Evolutionary conservation across 2,888 invertebrate genomes (phyloP).

Genomic region (Drosophila villosipedis): DNA sequence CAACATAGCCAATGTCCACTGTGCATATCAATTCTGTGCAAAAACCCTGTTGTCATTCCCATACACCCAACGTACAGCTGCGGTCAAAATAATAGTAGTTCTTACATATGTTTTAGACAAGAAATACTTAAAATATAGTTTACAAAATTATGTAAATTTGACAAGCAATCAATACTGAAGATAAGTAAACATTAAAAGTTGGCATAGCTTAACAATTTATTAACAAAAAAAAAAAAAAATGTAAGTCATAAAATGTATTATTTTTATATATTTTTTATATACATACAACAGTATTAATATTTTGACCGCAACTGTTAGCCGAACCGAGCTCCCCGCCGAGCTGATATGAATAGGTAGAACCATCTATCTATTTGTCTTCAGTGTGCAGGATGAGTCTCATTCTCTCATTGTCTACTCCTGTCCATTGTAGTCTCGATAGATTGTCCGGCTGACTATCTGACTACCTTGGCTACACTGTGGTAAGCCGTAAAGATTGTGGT

Average conservation of each 20-base stretch:
- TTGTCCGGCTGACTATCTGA: constrained; percentile 14
- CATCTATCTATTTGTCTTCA: constrained; percentile 60
- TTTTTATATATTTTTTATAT: background rate
- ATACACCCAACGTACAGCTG: background rate
- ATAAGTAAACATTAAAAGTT: background rate
- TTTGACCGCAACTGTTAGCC: background rate
- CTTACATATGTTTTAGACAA: background rate
- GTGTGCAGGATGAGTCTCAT: constrained; percentile 15
- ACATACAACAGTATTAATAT: background rate
- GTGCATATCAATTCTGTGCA: constrained; percentile 12
- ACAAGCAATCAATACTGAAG: background rate
- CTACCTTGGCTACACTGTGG: constrained; percentile 51
- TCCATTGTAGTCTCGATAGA: constrained; percentile 60
- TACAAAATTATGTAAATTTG: background rate
- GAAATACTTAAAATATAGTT: background rate
- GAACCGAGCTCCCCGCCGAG: background rate
- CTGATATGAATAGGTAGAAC: constrained; percentile 48
- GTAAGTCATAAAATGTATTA: accelerated
- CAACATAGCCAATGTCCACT: constrained; percentile 11
- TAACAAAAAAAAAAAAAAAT: background rate
- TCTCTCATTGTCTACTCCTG: constrained; percentile 38
- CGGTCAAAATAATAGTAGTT: background rate
- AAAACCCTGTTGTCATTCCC: background rate
- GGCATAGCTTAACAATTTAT: background rate
- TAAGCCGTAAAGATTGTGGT: constrained; percentile 25